phyloP scores from a whole-genome alignment of 2,113 vertebrate species.

The Misgurnus mizolepis region DNA sequence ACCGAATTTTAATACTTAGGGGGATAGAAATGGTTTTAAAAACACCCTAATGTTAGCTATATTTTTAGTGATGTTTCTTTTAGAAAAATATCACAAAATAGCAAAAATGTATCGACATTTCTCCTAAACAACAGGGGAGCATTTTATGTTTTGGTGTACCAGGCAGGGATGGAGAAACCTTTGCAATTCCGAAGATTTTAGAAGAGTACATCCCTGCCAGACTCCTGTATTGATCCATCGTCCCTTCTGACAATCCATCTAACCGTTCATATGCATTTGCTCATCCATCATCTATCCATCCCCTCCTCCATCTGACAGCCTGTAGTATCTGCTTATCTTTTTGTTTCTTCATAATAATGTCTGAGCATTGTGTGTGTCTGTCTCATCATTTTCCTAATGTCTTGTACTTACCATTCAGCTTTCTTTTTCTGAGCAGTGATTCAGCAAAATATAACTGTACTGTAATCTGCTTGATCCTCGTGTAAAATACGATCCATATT shows the following conservation, averaged over 20 bases:
- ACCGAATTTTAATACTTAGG: too few species aligned
- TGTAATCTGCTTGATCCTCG: constrained; percentile 42
- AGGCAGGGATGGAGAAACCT: not conserved
- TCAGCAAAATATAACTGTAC: constrained; percentile 34
- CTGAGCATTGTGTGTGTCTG: not conserved
- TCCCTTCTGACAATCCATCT: constrained; percentile 12
- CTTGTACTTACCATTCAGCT: not conserved
- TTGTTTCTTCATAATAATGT: not conserved
- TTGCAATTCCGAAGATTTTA: not conserved
- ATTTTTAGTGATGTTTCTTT: too few species aligned
- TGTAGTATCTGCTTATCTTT: not conserved
- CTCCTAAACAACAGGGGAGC: not conserved
- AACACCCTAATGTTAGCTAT: too few species aligned
- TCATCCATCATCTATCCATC: constrained; percentile 13
- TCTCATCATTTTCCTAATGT: not conserved
- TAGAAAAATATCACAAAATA: too few species aligned
- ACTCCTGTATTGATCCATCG: constrained; percentile 21
- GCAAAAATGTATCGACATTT: too few species aligned
- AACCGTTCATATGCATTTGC: not conserved
- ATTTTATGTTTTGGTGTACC: constrained; percentile 31
- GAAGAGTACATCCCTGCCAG: not conserved
- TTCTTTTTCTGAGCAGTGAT: constrained; percentile 29
- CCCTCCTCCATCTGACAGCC: constrained; percentile 4
- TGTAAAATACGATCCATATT: constrained; percentile 21
- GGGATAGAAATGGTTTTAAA: too few species aligned